A percentile compares a stretch with the other conserved stretches of the same genome.
phyloP scores from a whole-genome alignment of 2,888 invertebrate genomes.

The Odontomyia ornata region DNA sequence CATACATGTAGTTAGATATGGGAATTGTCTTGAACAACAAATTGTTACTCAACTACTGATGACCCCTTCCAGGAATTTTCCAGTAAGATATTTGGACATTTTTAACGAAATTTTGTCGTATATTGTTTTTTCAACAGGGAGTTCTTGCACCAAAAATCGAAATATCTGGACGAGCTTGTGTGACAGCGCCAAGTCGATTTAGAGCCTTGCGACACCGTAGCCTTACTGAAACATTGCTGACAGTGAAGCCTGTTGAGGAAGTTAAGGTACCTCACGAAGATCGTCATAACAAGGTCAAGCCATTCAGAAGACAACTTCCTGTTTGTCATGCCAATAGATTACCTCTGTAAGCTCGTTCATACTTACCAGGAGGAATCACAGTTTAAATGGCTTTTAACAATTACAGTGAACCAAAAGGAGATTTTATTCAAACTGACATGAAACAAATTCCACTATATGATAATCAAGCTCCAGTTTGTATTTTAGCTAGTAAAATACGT shows the following conservation, averaged over 20 bases:
- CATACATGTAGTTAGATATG: constrained; percentile 52
- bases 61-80: constrained; percentile 61
- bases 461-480: not conserved
- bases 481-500: constrained; percentile 17
- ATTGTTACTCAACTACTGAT: constrained; percentile 59
- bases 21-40: constrained; percentile 34
- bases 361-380: too few relatives aligned
- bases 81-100: constrained; percentile 52
- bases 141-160: constrained; percentile 62
- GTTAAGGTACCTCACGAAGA: constrained; percentile 34
- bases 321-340: constrained; percentile 57
- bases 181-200: constrained; percentile 39
- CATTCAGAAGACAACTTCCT: constrained; percentile 56
- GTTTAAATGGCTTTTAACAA: too few relatives aligned
- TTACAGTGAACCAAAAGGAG: not conserved
- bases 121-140: constrained; percentile 52
- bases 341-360: not conserved
- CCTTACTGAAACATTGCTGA: constrained; percentile 41
- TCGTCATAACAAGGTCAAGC: constrained; percentile 43
- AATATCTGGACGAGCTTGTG: constrained; percentile 55
- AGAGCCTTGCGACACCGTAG: constrained; percentile 22
- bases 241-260: constrained; percentile 43
- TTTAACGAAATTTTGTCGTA: not conserved
- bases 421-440: not conserved
- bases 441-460: not conserved